Evolutionary conservation across 2,888 invertebrate genomes (phyloP).

Genomic region (Aphodius granarius): DNA sequence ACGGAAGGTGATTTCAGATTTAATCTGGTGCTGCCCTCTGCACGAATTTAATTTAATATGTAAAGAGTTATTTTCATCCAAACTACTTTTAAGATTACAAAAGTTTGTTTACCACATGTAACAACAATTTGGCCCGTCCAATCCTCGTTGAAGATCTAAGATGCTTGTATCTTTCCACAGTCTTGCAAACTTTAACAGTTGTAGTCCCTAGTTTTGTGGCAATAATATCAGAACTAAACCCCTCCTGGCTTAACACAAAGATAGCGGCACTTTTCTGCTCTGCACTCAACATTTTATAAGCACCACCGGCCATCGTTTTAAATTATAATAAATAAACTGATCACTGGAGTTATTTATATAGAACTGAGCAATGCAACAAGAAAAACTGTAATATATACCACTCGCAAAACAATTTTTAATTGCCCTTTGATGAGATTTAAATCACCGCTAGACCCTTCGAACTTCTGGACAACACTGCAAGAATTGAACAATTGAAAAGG

Average conservation of each 20-base stretch:
- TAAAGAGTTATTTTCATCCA: background rate
- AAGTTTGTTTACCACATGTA: background rate
- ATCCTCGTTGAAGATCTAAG: background rate
- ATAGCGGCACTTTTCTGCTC: conserved; percentile 15
- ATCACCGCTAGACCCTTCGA: background rate
- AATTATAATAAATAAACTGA: background rate
- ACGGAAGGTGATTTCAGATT: background rate
- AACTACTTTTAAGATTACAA: background rate
- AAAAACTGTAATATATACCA: background rate
- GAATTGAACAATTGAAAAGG: background rate
- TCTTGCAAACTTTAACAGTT: background rate
- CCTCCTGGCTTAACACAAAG: conserved; percentile 3
- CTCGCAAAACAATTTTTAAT: background rate
- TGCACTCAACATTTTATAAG: conserved; percentile 7
- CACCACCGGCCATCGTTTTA: background rate
- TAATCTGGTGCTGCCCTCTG: background rate
- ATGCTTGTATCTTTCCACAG: conserved; percentile 17
- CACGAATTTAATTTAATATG: background rate
- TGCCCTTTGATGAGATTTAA: background rate
- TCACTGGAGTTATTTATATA: background rate
- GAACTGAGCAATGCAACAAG: background rate
- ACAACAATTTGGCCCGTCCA: background rate
- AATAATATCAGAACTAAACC: conserved; percentile 10
- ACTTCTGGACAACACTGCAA: background rate
- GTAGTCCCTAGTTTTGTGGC: background rate